A percentile compares a stretch with the other conserved stretches of the same genome.
These are phyloP conservation scores for Helostoma temminkii DNA, from an alignment of 2,797 vertebrate species.

Conservation along the genomic window DNA sequence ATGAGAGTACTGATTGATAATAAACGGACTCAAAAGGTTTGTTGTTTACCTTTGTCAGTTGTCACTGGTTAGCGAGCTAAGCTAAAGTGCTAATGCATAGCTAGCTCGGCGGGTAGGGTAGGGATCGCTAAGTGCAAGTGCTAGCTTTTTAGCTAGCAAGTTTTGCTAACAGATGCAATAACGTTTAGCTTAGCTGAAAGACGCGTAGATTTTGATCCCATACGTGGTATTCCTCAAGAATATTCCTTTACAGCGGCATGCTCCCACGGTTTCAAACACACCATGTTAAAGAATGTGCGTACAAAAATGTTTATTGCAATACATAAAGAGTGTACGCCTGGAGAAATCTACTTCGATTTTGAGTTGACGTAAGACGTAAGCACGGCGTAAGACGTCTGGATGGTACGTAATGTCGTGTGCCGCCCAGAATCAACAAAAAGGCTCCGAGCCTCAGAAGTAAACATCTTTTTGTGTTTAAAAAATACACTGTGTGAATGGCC, in stretches of 20 bases:
- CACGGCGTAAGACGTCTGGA: conserved; percentile 63
- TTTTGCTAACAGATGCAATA: conserved; percentile 79
- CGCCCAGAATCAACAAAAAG: conserved; percentile 47
- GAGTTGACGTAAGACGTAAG: conserved; percentile 82
- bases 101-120: conserved; percentile 66
- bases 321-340: conserved; percentile 80
- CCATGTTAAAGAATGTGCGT: conserved; percentile 65
- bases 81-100: conserved; percentile 75
- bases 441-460: not conserved
- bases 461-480: too few species aligned
- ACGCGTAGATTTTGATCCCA: conserved; percentile 64
- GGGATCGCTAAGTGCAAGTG: conserved; percentile 59
- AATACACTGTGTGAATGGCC: too few species aligned
- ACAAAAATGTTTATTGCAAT: conserved; percentile 76
- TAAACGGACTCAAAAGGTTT: conserved; percentile 21
- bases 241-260: conserved; percentile 43
- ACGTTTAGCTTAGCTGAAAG: conserved; percentile 71
- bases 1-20: not conserved
- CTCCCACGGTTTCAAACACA: conserved; percentile 40
- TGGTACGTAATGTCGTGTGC: conserved; percentile 51
- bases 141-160: conserved; percentile 76
- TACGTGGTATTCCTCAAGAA: conserved; percentile 44
- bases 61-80: conserved; percentile 76
- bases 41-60: conserved; percentile 83
- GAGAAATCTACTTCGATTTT: conserved; percentile 83